Base-by-base conservation (phyloP, 2,888 invertebrate genomes). In the Lampropteryx suffumata region DNA sequence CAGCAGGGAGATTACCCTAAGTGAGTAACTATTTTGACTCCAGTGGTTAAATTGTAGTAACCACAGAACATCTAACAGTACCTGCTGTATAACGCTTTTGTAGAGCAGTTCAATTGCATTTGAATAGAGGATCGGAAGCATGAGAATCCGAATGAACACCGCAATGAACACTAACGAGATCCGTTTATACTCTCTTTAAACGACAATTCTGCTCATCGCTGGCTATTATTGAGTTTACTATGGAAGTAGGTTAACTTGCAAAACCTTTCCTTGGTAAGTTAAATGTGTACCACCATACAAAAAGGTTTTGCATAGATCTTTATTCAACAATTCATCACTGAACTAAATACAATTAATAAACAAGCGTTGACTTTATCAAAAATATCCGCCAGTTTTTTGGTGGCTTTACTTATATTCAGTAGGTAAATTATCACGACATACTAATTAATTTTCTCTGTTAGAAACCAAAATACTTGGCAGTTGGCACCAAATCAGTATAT, bases 111-210 rank as follows among this genome's bases (percentile, higher is more conserved):
- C 26, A 32, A 47, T 43, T 52, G 39, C 47, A 43, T 52, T 47
- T 47, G 36, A 47, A 51, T 51, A 34, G 44, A 34, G 24, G 35
- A 48, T 45, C 54, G 46, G 45, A 41, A 46, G 41, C 45, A 41
- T 51, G 45, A 51, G 47, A 39, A 37, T 43, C 51, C 41, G 47
- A 47, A 37, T 47, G 40, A 50, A 30, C 45, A 12, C 45, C 41
- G 49, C 52, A 50, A 42, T 47, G 47, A 40, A 32, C 50, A 35
- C 39, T 47, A 55, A 55, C 50, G 50, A 47, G 50, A 47, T 44
- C 46, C 35, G 51, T 52, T 52, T 52, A 52, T 34, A 45, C 43
- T 43, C 49, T 45, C 34, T 42, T 30, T 41, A 41, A 53, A 49
- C 48, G 53, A 44, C 43, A 35, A 21, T 44, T 39, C 33, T 45